Evolutionary conservation across 2,888 invertebrate species (phyloP).

Genomic region (Pollenia griseotomentosa): DNA sequence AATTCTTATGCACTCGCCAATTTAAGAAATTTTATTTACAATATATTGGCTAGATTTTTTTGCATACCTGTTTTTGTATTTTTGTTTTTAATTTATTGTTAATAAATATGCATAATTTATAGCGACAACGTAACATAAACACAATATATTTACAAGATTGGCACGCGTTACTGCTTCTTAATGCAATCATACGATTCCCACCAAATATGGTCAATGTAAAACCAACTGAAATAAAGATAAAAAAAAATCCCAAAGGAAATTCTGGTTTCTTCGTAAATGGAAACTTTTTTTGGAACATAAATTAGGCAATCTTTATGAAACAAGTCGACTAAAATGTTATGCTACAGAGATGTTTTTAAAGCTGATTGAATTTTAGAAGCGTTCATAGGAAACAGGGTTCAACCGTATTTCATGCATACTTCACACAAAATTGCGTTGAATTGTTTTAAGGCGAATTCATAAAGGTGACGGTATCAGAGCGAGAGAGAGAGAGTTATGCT

Average conservation of each 20-base stretch:
- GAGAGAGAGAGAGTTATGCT: no score
- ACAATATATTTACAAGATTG: slow-evolving; percentile 56
- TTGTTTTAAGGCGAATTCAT: no score
- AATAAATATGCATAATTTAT: slow-evolving; percentile 71
- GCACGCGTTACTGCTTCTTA: slow-evolving; percentile 68
- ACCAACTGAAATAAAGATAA: slow-evolving; percentile 6
- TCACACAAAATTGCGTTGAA: no score
- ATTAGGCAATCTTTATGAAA: no score
- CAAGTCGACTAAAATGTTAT: no score
- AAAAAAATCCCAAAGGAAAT: slow-evolving; percentile 46
- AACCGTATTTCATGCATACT: no score
- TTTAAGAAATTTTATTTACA: slow-evolving; percentile 21
- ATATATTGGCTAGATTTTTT: neutral
- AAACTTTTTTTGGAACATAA: neutral
- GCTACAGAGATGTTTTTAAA: no score
- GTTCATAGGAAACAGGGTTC: no score
- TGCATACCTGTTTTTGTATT: slow-evolving; percentile 8
- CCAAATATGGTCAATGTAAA: slow-evolving; percentile 66
- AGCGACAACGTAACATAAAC: slow-evolving; percentile 44
- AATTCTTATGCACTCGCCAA: slow-evolving; percentile 25
- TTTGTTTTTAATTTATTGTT: slow-evolving; percentile 60
- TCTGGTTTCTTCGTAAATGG: neutral
- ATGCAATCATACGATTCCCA: slow-evolving; percentile 66
- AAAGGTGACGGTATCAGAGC: no score
- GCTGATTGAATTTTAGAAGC: no score